A percentile compares a stretch with the other conserved stretches of the same genome.
These are phyloP conservation scores for Danio jaintianensis DNA, from an alignment of 2,797 vertebrate genomes.

Conservation along the genomic window DNA sequence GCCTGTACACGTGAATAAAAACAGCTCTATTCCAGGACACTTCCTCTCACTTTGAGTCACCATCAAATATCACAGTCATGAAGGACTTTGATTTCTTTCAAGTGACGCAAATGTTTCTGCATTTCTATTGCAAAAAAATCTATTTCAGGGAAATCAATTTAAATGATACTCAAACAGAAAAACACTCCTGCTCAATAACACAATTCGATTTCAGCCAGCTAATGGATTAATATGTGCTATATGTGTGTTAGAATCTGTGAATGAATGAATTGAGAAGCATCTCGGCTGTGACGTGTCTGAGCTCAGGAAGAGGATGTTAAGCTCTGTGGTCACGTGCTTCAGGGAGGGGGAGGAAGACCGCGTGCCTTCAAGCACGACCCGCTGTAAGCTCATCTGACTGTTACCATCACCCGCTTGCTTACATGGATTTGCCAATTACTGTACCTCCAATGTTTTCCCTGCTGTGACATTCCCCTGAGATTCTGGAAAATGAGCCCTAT, in stretches of 20 bases:
- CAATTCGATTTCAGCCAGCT: too few species aligned
- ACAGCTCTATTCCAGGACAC: constrained; percentile 8
- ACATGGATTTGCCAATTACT: background rate
- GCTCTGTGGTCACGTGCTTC: constrained; percentile 32
- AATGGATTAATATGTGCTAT: too few species aligned
- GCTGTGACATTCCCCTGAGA: background rate
- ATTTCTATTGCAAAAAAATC: background rate
- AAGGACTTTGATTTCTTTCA: background rate
- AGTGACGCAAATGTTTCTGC: background rate
- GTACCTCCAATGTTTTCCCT: background rate
- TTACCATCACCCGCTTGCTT: background rate
- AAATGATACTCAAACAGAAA: too few species aligned
- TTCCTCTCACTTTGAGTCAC: background rate
- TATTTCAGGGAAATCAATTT: background rate
- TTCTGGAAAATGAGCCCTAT: background rate
- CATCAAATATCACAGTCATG: background rate
- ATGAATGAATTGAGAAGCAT: background rate
- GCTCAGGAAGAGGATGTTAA: constrained; percentile 15
- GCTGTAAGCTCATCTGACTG: constrained; percentile 6
- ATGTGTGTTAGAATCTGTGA: background rate
- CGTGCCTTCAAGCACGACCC: constrained; percentile 19
- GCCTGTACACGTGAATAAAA: background rate
- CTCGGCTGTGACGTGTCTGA: background rate
- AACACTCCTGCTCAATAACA: too few species aligned
- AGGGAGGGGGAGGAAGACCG: constrained; percentile 20